Percentiles rank a stretch among this genome's conserved stretches.
These are phyloP conservation scores for Netelia fuscicornis DNA, from an alignment of 2,888 invertebrate genomes.

Conservation along the genomic window DNA sequence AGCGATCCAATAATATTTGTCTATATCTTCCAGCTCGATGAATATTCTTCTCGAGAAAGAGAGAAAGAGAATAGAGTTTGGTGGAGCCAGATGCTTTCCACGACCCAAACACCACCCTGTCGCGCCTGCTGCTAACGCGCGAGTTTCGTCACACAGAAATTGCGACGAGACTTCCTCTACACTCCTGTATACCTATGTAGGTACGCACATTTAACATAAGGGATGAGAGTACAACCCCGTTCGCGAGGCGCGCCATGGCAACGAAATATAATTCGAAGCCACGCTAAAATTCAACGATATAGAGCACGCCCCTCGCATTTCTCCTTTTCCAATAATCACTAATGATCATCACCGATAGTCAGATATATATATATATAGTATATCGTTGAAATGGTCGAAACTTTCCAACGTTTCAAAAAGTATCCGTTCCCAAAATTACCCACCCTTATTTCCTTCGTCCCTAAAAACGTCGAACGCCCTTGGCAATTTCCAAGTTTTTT, in stretches of 20 bases:
- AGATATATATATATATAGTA: not conserved
- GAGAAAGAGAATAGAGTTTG: constrained; percentile 39
- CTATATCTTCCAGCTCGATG: constrained; percentile 23
- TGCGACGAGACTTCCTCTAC: constrained; percentile 4
- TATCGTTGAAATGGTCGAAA: constrained; percentile 16
- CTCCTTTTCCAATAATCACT: constrained; percentile 14
- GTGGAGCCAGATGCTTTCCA: constrained; percentile 65
- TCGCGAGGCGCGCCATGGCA: constrained; percentile 35
- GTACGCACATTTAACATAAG: not conserved
- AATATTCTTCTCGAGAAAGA: constrained; percentile 23
- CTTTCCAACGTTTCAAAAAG: constrained; percentile 21
- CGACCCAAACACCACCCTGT: constrained; percentile 55
- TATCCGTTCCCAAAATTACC: not conserved
- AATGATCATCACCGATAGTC: constrained; percentile 2
- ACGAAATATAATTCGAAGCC: constrained; percentile 25
- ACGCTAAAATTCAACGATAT: constrained; percentile 9
- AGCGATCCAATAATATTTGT: too few relatives aligned
- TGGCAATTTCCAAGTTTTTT: constrained; percentile 26
- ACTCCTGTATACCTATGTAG: not conserved
- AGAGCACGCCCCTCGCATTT: constrained; percentile 24
- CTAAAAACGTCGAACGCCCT: constrained; percentile 2
- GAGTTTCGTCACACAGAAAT: constrained; percentile 47
- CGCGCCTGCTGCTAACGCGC: constrained; percentile 63
- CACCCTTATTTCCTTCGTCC: too few relatives aligned
- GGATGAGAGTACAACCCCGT: constrained; percentile 10